Conservation (phyloP, 2,113 vertebrate species). For the Scolopax mira region DNA sequence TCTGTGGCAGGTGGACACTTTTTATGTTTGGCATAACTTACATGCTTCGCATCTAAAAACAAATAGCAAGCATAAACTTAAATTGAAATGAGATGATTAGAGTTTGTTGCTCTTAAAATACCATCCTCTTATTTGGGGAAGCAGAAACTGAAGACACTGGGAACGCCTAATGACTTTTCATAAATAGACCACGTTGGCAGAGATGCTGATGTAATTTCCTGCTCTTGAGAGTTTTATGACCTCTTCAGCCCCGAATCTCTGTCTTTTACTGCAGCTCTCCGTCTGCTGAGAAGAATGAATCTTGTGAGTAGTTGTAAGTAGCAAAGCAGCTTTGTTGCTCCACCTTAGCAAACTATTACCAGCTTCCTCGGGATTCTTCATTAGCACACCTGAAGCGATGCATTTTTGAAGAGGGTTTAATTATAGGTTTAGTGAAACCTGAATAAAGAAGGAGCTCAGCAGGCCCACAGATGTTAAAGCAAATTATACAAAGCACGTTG, state of each 20-base stretch:
- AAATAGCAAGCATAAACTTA: constrained; percentile 3
- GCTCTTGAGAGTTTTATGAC: constrained; percentile 52
- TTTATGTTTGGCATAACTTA: background rate
- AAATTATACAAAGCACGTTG: background rate
- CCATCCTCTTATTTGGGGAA: background rate
- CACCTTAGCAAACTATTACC: background rate
- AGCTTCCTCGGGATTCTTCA: background rate
- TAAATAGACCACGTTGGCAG: background rate
- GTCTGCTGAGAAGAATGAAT: constrained; percentile 29
- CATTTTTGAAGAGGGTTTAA: background rate
- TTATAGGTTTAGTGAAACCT: background rate
- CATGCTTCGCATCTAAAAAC: background rate
- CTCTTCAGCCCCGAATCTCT: background rate
- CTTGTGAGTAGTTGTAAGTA: background rate
- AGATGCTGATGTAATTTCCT: constrained; percentile 47
- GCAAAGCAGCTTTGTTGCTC: background rate
- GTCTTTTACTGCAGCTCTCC: constrained; percentile 26
- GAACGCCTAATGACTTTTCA: constrained; percentile 32
- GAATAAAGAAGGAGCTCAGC: constrained; percentile 1
- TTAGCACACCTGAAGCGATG: constrained; percentile 16
- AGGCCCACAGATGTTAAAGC: background rate
- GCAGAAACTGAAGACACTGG: background rate
- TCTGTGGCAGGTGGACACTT: constrained; percentile 6
- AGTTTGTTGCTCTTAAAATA: background rate
- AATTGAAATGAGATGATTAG: constrained; percentile 7